These are phyloP conservation scores for Nemurella pictetii DNA, from an alignment of 2,888 invertebrate genomes.

Conservation along the genomic window DNA sequence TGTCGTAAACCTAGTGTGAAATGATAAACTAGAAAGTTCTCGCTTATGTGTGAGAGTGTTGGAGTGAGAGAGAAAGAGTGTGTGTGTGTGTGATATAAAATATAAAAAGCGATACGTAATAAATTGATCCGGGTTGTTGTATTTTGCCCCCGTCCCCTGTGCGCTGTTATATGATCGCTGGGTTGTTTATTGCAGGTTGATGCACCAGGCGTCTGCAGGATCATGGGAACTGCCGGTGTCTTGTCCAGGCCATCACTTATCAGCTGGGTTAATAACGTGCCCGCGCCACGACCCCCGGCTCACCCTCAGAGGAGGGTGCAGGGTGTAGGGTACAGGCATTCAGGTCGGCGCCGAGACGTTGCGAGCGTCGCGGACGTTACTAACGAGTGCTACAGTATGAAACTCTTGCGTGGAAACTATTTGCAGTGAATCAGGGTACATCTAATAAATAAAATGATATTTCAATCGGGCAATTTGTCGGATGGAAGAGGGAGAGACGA, in stretches of 20 bases:
- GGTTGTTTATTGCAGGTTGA: not conserved
- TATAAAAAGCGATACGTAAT: not conserved
- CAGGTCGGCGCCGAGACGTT: not conserved
- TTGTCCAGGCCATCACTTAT: not conserved
- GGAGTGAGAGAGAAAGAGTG: no score
- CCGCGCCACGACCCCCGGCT: not conserved
- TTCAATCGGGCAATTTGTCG: not conserved
- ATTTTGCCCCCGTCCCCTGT: not conserved
- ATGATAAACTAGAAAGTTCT: no score
- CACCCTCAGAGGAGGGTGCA: no score
- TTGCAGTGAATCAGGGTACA: not conserved
- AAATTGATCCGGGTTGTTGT: not conserved
- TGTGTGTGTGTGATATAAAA: not conserved
- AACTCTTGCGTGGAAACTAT: no score
- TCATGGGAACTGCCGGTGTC: not conserved
- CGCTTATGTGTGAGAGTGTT: no score
- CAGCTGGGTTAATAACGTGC: not conserved
- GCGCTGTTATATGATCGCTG: not conserved
- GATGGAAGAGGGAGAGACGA: not conserved
- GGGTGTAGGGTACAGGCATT: no score
- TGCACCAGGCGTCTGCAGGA: not conserved
- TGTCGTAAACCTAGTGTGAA: no score
- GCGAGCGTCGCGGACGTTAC: not conserved
- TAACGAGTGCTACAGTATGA: not conserved
- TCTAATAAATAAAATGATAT: not conserved